Percentiles rank a stretch among this genome's conserved stretches.
These are phyloP conservation scores for Crypturellus tataupa DNA, from an alignment of 2,797 vertebrate species.

Conservation along the genomic window DNA sequence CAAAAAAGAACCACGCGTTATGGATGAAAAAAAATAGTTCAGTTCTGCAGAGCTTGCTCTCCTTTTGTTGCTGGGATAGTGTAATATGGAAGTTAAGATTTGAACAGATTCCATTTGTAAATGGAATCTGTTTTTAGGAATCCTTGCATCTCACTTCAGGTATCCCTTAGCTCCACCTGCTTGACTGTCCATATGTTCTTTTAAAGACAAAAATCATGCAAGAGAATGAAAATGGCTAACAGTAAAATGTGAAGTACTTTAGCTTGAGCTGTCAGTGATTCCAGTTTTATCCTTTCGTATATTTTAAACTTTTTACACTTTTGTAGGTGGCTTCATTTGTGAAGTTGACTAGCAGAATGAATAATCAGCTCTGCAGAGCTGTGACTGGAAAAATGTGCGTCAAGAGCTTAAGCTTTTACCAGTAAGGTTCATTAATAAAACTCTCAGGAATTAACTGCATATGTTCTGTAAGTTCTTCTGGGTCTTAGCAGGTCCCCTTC, in stretches of 20 bases:
- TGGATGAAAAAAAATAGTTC: background rate
- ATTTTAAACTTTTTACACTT: constrained; percentile 59
- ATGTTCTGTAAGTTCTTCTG: constrained; percentile 85
- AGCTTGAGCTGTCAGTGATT: constrained; percentile 34
- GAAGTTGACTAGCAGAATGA: constrained; percentile 25
- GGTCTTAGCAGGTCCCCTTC: constrained; percentile 81
- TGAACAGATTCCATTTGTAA: too few relatives aligned
- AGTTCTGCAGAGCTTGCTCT: background rate
- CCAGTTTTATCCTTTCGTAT: constrained; percentile 65
- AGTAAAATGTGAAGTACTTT: constrained; percentile 30
- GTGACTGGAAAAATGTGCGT: constrained; percentile 77
- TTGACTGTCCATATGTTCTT: constrained; percentile 38
- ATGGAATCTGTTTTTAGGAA: constrained; percentile 60
- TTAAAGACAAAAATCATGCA: background rate
- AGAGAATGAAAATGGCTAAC: constrained; percentile 12
- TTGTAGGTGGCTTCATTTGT: constrained; percentile 25
- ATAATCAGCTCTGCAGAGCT: constrained; percentile 69
- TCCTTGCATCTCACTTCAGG: constrained; percentile 61
- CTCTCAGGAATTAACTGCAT: constrained; percentile 94
- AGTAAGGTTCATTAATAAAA: constrained; percentile 92
- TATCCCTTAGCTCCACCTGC: constrained; percentile 22
- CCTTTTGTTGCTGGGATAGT: background rate
- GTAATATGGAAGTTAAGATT: background rate
- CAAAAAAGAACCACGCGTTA: background rate
- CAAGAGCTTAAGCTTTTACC: constrained; percentile 86